Evolutionary conservation across 2,888 invertebrate species (phyloP).

Genomic region (Bellardia pandia): DNA sequence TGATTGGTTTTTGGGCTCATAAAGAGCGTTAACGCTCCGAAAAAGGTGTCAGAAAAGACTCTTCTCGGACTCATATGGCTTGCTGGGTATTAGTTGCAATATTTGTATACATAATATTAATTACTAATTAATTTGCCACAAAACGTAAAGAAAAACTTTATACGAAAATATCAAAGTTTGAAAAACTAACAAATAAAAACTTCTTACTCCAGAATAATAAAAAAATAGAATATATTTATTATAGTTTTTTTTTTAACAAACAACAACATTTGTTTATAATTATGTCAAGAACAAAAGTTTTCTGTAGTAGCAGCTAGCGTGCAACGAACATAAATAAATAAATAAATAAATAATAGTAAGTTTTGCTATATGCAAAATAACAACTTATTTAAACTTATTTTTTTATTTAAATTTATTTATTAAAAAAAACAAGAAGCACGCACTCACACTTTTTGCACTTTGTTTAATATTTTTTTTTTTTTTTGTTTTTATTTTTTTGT

Average conservation of each 20-base stretch:
- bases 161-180: conserved; percentile 13
- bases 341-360: conserved; percentile 12
- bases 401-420: conserved; percentile 5
- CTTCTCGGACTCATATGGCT: too few species aligned
- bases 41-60: too few species aligned
- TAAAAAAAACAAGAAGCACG: not conserved
- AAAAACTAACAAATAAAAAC: conserved; percentile 26
- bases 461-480: not conserved
- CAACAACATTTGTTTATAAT: conserved; percentile 39
- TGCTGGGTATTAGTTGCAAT: too few species aligned
- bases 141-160: too few species aligned
- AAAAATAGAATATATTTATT: not conserved
- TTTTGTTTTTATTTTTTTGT: too few species aligned
- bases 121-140: not conserved
- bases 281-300: conserved; percentile 67
- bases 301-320: not conserved
- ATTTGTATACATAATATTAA: too few species aligned
- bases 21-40: too few species aligned
- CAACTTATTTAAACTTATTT: not conserved
- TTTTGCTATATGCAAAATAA: not conserved
- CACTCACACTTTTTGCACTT: not conserved
- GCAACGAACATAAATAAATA: conserved; percentile 16
- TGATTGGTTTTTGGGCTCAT: too few species aligned
- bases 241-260: not conserved
- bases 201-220: not conserved